Percentiles rank a stretch among this genome's conserved stretches.
phyloP scores from a whole-genome alignment of 1,140 invertebrate species.

The Drosophila nannoptera region DNA sequence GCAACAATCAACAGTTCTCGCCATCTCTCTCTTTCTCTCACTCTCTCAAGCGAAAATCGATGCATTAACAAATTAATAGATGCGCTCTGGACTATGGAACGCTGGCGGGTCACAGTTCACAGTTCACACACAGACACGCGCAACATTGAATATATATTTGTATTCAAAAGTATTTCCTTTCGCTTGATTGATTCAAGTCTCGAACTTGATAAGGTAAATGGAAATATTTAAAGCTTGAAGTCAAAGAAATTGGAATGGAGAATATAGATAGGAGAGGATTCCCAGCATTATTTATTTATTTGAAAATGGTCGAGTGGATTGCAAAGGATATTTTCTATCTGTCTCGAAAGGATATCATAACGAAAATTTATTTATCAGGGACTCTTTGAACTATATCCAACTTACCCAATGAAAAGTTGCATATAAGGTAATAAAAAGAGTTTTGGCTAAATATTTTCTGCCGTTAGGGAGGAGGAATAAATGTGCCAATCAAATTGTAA shows the following conservation, averaged over 20 bases:
- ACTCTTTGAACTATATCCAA: not conserved
- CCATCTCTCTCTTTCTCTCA: conserved; percentile 37
- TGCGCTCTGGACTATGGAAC: conserved; percentile 3
- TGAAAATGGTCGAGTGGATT: no score
- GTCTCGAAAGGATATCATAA: no score
- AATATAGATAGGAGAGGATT: no score
- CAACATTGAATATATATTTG: no score
- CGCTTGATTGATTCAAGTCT: no score
- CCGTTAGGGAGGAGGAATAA: not conserved
- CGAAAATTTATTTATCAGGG: not conserved
- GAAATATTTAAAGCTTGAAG: no score
- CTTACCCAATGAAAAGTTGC: conserved; percentile 11
- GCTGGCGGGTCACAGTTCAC: not conserved
- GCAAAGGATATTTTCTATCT: no score
- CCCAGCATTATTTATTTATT: no score
- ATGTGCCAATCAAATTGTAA: conserved; percentile 3
- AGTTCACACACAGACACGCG: no score
- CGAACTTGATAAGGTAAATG: no score
- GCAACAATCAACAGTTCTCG: conserved; percentile 41
- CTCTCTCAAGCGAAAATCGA: conserved; percentile 59
- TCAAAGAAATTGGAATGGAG: no score
- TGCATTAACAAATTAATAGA: conserved; percentile 30
- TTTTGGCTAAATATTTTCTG: not conserved
- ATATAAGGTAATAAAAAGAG: not conserved
- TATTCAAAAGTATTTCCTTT: not conserved